Conservation (phyloP, 2,113 vertebrate genomes). For the Onychorhynchus coronatus region DNA sequence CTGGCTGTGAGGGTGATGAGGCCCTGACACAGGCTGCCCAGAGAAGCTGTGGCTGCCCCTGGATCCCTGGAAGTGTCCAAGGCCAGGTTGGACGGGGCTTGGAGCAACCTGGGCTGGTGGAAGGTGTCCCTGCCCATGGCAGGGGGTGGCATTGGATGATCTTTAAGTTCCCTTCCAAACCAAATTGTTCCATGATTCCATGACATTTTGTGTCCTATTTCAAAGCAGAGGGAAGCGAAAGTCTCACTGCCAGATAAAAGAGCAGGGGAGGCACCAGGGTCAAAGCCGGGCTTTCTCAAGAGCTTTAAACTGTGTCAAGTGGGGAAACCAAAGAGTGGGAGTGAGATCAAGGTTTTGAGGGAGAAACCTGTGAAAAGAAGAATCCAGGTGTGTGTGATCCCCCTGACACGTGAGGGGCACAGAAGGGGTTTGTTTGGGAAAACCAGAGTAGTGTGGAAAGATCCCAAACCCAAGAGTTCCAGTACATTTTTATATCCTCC, state of each 20-base stretch:
- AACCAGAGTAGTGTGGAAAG: not conserved
- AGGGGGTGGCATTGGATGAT: not conserved
- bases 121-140: not conserved
- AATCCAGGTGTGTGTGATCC: not conserved
- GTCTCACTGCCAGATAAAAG: not conserved
- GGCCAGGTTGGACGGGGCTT: not conserved
- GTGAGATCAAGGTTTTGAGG: not conserved
- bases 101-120: not conserved
- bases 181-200: not conserved
- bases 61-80: not conserved
- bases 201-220: not conserved
- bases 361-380: not conserved
- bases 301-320: not conserved
- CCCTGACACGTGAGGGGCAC: not conserved
- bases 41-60: not conserved
- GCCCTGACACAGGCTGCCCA: not conserved
- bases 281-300: not conserved
- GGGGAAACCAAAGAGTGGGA: not conserved
- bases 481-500: not conserved
- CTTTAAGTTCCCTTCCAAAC: not conserved
- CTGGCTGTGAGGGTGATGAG: not conserved
- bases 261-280: not conserved
- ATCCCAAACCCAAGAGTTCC: not conserved
- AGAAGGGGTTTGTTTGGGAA: not conserved
- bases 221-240: not conserved